phyloP scores from a whole-genome alignment of 2,113 vertebrate species.

The Dunckerocampus dactyliophorus region DNA sequence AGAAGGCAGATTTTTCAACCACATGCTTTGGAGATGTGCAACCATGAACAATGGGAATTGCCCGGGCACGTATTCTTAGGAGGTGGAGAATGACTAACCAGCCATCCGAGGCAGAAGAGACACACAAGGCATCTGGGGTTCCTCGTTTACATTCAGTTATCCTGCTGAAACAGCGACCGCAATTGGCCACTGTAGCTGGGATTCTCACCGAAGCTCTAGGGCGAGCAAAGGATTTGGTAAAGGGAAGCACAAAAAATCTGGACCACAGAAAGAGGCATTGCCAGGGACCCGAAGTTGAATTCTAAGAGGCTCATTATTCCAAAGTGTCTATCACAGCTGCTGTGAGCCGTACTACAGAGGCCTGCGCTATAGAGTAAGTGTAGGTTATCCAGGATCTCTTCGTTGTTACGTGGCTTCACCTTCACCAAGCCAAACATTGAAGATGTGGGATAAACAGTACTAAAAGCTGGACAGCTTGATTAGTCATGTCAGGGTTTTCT shows the following conservation, averaged over 20 bases:
- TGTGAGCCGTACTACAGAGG: conserved; percentile 32
- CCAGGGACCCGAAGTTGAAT: conserved; percentile 58
- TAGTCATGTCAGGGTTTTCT: too few species aligned
- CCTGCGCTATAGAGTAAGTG: too few species aligned
- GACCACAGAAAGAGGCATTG: conserved; percentile 47
- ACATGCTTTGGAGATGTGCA: conserved; percentile 15
- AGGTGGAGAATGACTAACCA: conserved; percentile 58
- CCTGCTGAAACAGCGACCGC: conserved; percentile 64
- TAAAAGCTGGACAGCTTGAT: too few species aligned
- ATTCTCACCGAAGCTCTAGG: conserved; percentile 38
- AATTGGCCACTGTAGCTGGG: conserved; percentile 63
- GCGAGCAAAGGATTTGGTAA: conserved; percentile 49
- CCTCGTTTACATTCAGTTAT: conserved; percentile 71
- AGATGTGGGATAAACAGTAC: too few species aligned
- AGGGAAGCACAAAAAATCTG: conserved; percentile 46
- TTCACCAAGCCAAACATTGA: too few species aligned
- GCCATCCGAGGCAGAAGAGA: conserved; percentile 49
- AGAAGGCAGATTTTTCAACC: conserved; percentile 14
- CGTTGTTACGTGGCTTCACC: too few species aligned
- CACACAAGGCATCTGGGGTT: conserved; percentile 36
- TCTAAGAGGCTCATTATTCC: conserved; percentile 69
- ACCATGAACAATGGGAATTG: conserved; percentile 26
- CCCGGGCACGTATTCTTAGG: conserved; percentile 62
- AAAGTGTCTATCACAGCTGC: conserved; percentile 60
- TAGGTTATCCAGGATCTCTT: too few species aligned